Evolutionary conservation across 2,113 vertebrate genomes (phyloP).

Genomic region (Cochlearius cochlearius): DNA sequence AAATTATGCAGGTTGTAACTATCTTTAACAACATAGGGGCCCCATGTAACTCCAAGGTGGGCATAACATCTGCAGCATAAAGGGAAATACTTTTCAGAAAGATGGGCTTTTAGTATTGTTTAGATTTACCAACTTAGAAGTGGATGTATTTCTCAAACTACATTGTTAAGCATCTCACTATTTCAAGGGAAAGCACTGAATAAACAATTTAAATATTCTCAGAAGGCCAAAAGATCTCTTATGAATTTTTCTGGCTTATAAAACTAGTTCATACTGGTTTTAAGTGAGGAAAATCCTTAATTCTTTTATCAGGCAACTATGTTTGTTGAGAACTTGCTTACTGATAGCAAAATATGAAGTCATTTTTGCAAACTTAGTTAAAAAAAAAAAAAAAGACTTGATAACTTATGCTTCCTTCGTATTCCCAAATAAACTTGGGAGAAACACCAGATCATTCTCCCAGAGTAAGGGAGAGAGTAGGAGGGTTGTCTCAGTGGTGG

Average conservation of each 20-base stretch:
- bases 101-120: background rate
- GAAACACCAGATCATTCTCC: background rate
- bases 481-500: background rate
- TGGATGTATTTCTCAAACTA: background rate
- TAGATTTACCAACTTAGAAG: background rate
- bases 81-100: background rate
- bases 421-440: background rate
- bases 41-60: background rate
- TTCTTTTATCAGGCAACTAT: background rate
- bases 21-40: background rate
- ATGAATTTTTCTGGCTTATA: background rate
- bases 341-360: background rate
- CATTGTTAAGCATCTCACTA: accelerated
- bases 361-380: background rate
- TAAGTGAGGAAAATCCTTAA: background rate
- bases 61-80: background rate
- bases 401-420: background rate
- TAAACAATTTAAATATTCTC: background rate
- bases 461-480: background rate
- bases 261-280: background rate
- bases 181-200: background rate
- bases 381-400: background rate
- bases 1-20: background rate
- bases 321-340: background rate
- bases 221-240: background rate